A percentile compares a stretch with the other conserved stretches of the same genome.
Conservation (phyloP, 1,140 invertebrate species). For the Conus ventricosus region DNA sequence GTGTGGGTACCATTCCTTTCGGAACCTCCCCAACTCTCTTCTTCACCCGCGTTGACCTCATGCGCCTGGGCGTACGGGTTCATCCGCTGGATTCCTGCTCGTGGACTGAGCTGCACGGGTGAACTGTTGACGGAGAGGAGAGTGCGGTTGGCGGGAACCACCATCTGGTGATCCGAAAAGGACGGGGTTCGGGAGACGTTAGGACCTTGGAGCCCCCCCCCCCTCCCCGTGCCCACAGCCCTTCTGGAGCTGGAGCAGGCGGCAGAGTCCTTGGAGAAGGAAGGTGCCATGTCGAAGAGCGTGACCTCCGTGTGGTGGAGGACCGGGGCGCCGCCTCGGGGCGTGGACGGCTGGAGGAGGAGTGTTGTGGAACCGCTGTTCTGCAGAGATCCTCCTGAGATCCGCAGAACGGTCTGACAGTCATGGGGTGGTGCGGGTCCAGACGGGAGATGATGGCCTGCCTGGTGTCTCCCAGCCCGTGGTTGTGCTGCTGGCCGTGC, state of each 20-base stretch:
- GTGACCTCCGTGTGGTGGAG: slow-evolving; percentile 13
- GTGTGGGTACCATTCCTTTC: neutral
- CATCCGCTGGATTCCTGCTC: neutral
- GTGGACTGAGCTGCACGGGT: neutral
- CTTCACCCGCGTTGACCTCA: slow-evolving; percentile 18
- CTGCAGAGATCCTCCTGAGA: slow-evolving; percentile 1
- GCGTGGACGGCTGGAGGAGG: slow-evolving; percentile 25
- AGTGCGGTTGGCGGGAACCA: slow-evolving; percentile 13
- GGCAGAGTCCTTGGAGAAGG: neutral
- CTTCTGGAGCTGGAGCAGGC: neutral
- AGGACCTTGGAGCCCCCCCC: no score
- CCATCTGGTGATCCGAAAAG: slow-evolving; percentile 7
- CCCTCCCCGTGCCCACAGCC: neutral
- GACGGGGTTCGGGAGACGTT: neutral
- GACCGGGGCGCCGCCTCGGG: neutral
- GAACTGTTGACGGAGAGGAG: slow-evolving; percentile 21
- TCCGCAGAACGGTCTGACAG: slow-evolving; percentile 31
- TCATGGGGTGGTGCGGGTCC: slow-evolving; percentile 16
- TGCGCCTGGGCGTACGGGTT: neutral
- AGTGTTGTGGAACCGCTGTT: neutral
- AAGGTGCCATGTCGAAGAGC: slow-evolving; percentile 28
- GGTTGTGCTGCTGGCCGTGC: slow-evolving; percentile 16
- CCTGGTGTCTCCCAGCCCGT: slow-evolving; percentile 1
- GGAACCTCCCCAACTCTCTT: slow-evolving; percentile 14
- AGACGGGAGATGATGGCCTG: slow-evolving; percentile 29